phyloP scores from a whole-genome alignment of 2,113 vertebrate species.

The Hippocampus barbouri region DNA sequence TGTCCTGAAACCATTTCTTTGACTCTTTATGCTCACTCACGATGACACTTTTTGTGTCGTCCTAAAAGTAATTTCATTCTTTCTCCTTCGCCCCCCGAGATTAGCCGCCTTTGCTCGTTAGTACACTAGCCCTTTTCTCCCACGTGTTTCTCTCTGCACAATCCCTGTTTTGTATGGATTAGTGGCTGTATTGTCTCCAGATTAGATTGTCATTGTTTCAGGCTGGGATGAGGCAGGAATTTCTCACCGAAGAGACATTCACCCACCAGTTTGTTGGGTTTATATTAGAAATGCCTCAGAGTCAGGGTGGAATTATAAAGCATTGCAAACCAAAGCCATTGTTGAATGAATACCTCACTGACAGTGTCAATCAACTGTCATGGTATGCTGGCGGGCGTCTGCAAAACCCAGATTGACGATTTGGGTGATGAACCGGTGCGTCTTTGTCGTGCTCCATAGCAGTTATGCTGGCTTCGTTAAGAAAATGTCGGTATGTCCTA shows the following conservation, averaged over 20 bases:
- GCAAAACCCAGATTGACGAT: no score
- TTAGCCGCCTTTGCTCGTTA: slow-evolving; percentile 54
- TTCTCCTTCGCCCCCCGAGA: slow-evolving; percentile 53
- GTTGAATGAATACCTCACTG: no score
- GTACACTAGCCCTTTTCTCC: slow-evolving; percentile 32
- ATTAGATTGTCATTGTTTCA: slow-evolving; percentile 61
- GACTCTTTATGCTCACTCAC: neutral
- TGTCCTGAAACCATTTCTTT: neutral
- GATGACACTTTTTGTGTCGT: neutral
- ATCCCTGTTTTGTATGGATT: slow-evolving; percentile 67
- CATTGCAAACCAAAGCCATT: no score
- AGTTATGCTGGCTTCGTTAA: no score
- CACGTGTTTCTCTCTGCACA: slow-evolving; percentile 40
- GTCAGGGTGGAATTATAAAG: no score
- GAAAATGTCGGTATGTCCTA: no score
- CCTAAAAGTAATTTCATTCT: slow-evolving; percentile 33
- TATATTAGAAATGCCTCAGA: no score
- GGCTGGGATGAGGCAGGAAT: slow-evolving; percentile 35
- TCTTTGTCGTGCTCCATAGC: no score
- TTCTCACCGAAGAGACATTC: slow-evolving; percentile 15
- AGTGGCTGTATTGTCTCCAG: slow-evolving; percentile 54
- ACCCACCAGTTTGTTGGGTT: neutral
- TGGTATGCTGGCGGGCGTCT: no score
- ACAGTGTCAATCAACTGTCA: no score
- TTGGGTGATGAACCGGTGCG: no score